Evolutionary conservation across 37 sponge, comb jelly and placozoan species (phyloP).

Genomic region (Mnemiopsis leidyi): DNA sequence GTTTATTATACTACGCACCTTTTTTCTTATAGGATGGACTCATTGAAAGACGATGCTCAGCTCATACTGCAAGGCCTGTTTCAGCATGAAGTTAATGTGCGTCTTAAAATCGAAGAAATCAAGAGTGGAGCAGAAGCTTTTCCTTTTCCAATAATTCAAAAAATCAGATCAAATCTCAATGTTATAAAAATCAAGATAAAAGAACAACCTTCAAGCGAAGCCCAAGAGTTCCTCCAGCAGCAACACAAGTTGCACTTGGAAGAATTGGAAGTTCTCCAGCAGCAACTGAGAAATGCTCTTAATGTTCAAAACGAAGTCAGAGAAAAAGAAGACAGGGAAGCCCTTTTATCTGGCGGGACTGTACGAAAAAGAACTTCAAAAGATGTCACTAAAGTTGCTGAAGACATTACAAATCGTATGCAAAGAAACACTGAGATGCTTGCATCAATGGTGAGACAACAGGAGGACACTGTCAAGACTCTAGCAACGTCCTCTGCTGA

Average conservation of each 20-base stretch:
- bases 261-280: background rate
- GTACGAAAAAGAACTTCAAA: background rate
- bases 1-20: no score
- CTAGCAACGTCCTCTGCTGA: constrained; percentile 20
- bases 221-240: constrained; percentile 40
- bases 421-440: constrained; percentile 53
- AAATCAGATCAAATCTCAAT: constrained; percentile 31
- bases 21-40: background rate
- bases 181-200: constrained; percentile 18
- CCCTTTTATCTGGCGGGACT: background rate
- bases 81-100: constrained; percentile 14
- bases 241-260: constrained; percentile 13
- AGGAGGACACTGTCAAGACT: constrained; percentile 51
- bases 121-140: background rate
- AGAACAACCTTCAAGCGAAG: constrained; percentile 21
- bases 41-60: constrained; percentile 24
- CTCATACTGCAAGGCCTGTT: background rate
- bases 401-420: constrained; percentile 43
- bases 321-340: background rate
- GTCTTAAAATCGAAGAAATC: constrained; percentile 54
- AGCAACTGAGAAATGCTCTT: constrained; percentile 30
- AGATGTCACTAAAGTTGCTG: constrained; percentile 64
- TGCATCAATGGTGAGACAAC: constrained; percentile 48
- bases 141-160: constrained; percentile 28
- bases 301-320: constrained; percentile 37